phyloP scores from a whole-genome alignment of 2,113 vertebrate species.

The Lophura nycthemera region DNA sequence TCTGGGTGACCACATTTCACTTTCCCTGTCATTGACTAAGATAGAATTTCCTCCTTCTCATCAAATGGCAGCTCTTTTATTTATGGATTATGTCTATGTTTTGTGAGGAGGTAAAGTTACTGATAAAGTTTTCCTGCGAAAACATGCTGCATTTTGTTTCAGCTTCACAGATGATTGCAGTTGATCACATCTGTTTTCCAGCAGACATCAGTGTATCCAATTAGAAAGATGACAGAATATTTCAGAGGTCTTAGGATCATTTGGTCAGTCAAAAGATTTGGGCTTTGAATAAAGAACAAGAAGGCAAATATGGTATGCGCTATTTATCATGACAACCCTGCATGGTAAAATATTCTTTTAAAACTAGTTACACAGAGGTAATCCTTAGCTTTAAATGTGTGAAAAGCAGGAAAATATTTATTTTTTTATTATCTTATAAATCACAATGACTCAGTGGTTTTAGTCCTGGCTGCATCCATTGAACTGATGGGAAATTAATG shows the following conservation, averaged over 20 bases:
- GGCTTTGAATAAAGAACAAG: conserved; percentile 7
- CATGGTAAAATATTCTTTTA: neutral
- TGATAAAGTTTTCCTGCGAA: conserved; percentile 44
- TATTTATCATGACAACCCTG: neutral
- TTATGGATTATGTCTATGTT: conserved; percentile 41
- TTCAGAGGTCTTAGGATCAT: conserved; percentile 43
- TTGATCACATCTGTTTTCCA: conserved; percentile 68
- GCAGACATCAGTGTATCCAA: conserved; percentile 54
- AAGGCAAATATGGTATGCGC: neutral
- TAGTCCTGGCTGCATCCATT: neutral
- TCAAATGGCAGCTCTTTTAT: conserved; percentile 48
- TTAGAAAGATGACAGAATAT: conserved; percentile 64
- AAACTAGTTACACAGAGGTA: neutral
- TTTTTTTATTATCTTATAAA: neutral
- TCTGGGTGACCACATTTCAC: conserved; percentile 61
- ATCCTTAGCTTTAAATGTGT: neutral
- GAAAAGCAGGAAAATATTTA: neutral
- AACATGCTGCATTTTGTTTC: conserved; percentile 27
- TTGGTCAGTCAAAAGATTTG: conserved; percentile 46
- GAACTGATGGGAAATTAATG: neutral
- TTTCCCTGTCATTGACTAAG: conserved; percentile 45
- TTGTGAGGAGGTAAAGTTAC: conserved; percentile 49
- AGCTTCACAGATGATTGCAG: conserved; percentile 46
- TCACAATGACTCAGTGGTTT: neutral
- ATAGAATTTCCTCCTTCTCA: conserved; percentile 58